phyloP scores from a whole-genome alignment of 2,113 vertebrate species.

The Caranx ignobilis region DNA sequence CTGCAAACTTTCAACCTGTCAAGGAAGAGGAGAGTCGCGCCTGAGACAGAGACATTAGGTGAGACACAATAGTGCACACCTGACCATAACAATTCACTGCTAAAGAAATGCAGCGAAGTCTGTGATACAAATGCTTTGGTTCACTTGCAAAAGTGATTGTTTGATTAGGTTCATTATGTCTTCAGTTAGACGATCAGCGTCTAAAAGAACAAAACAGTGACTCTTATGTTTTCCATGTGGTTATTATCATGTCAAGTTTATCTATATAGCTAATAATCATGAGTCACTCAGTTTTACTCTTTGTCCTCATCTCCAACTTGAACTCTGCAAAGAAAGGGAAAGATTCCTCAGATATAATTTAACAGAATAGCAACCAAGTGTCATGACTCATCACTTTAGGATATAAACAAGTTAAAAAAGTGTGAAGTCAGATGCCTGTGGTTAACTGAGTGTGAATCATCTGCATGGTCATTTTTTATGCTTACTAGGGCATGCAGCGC shows the following conservation, averaged over 20 bases:
- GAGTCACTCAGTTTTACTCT: neutral
- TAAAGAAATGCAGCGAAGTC: neutral
- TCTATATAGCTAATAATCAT: neutral
- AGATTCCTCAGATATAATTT: neutral
- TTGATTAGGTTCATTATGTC: neutral
- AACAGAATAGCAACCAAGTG: neutral
- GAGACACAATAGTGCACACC: neutral
- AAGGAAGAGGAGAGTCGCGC: constrained; percentile 57
- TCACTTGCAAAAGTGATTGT: neutral
- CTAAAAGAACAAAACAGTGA: too few species aligned
- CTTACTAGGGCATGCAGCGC: neutral
- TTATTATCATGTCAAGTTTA: neutral
- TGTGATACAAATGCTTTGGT: neutral
- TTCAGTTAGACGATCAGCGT: neutral
- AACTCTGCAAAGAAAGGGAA: neutral
- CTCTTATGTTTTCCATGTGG: too few species aligned
- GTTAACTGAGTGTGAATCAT: too few species aligned
- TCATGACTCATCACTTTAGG: neutral
- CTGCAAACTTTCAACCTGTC: neutral
- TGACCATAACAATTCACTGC: neutral
- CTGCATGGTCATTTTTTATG: neutral
- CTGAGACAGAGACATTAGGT: constrained; percentile 49
- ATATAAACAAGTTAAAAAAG: neutral
- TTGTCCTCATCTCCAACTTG: neutral
- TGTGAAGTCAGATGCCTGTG: neutral